Base-by-base conservation (phyloP, 2,888 invertebrate genomes). In the Lasioglossum figueresi region DNA sequence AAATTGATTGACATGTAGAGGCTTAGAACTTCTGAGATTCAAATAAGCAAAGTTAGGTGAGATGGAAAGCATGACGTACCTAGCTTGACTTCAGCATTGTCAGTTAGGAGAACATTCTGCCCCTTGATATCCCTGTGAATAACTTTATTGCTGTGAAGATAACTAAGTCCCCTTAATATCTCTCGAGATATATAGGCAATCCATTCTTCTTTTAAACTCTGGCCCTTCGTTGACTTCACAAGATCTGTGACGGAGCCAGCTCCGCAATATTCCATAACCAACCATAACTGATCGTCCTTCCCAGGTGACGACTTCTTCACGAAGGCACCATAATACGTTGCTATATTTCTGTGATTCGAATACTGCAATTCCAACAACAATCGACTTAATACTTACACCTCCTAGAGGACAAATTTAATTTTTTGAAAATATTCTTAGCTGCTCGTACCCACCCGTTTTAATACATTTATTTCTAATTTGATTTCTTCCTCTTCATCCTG, bases 231-330 rank as follows among this genome's bases (percentile, higher is more conserved):
- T 88, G 99, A 99, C 96, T 99, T 99, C 79, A 99, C 99, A 95
- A 99, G 97, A 96, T 99, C 99, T 89, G 99, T 99, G 84, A 99
- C 99, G 81, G 99, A 99, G 86, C 99, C 97, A 95, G 99, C 99
- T 92, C 99, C 99, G 96, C 99, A 99, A 95, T 99, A 99, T 96
- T 99, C 99, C 99, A 99, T 99, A 85, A 99, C 99, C 95, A 99
- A 96, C 99, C 99, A 99, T 84, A 99, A 96, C 95, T 99, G 99
- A 95, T 99, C 99, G 96, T 99, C 99, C 96, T 99, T 99, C 72
- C 99, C 99, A 0, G 99, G 98, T 66, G 99, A 99, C 93, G 99
- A 98, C 96, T 99, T 99, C 96, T 99, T 99, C 92, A 99, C 99
- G 96, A 99, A 99, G 93, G 99, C 99, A 91, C 99, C 99, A 96